These are phyloP conservation scores for Galagoides demidoff DNA, from an alignment of 2,797 vertebrate species.

Conservation along the genomic window DNA sequence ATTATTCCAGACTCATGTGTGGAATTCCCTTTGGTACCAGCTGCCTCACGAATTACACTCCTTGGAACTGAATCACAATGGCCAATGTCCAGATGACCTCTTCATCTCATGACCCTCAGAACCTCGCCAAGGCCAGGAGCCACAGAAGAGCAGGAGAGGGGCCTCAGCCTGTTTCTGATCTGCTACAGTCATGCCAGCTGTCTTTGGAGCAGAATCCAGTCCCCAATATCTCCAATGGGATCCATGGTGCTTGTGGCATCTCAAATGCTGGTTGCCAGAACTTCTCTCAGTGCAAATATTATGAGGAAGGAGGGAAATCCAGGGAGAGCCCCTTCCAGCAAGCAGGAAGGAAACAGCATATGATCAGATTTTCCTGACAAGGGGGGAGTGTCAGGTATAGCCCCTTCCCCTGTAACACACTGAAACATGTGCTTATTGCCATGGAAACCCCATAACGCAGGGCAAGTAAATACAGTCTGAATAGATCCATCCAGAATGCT, in stretches of 20 bases:
- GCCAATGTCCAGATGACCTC: slow-evolving; percentile 33
- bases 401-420: slow-evolving; percentile 25
- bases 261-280: background rate
- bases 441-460: slow-evolving; percentile 67
- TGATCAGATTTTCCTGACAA: slow-evolving; percentile 62
- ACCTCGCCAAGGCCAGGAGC: background rate
- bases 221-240: background rate
- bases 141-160: slow-evolving; percentile 24
- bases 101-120: slow-evolving; percentile 49
- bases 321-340: slow-evolving; percentile 11
- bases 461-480: slow-evolving; percentile 65
- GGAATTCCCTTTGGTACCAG: background rate
- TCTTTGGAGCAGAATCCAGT: background rate
- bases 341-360: slow-evolving; percentile 40
- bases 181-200: background rate
- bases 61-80: background rate
- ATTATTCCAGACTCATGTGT: background rate
- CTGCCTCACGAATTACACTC: background rate
- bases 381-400: slow-evolving; percentile 15
- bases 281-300: background rate
- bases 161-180: background rate
- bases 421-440: slow-evolving; percentile 71
- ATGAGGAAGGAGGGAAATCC: background rate
- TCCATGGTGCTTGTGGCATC: background rate
- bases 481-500: slow-evolving; percentile 69